phyloP scores from a whole-genome alignment of 2,888 invertebrate species.

The Diogma glabrata region DNA sequence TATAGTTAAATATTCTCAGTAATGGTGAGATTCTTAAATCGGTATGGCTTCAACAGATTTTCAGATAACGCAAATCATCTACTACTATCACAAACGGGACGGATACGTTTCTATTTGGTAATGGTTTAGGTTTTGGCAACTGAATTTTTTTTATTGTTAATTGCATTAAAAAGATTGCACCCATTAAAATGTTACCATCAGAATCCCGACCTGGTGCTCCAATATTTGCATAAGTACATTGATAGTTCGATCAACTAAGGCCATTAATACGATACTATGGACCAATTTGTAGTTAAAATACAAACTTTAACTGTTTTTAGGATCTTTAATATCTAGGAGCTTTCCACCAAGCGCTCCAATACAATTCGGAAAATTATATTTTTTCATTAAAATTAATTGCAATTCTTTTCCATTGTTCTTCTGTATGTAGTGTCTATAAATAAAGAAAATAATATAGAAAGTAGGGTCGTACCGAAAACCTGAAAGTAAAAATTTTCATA shows the following conservation, averaged over 20 bases:
- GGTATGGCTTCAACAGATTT: not conserved
- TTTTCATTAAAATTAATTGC: not conserved
- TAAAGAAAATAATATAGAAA: not conserved
- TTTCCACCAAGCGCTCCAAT: slow-evolving; percentile 1
- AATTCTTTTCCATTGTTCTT: not conserved
- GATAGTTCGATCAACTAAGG: not conserved
- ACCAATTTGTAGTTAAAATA: not conserved
- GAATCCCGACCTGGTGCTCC: not conserved
- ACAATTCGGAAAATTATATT: not conserved
- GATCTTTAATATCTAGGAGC: not conserved
- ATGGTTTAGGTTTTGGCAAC: not conserved
- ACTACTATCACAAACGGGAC: not conserved
- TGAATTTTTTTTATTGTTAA: not conserved
- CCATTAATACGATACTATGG: slow-evolving; percentile 1
- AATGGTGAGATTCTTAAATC: no score
- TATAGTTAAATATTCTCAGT: no score
- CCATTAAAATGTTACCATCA: not conserved
- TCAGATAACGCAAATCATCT: not conserved
- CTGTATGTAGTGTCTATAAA: not conserved
- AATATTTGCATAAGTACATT: not conserved
- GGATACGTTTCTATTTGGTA: not conserved
- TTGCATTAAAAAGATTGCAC: not conserved
- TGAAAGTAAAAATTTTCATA: no score
- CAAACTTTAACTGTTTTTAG: not conserved
- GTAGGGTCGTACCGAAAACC: no score